These are phyloP conservation scores for Oreochromis mossambicus DNA, from an alignment of 2,797 vertebrate genomes.

Conservation along the genomic window DNA sequence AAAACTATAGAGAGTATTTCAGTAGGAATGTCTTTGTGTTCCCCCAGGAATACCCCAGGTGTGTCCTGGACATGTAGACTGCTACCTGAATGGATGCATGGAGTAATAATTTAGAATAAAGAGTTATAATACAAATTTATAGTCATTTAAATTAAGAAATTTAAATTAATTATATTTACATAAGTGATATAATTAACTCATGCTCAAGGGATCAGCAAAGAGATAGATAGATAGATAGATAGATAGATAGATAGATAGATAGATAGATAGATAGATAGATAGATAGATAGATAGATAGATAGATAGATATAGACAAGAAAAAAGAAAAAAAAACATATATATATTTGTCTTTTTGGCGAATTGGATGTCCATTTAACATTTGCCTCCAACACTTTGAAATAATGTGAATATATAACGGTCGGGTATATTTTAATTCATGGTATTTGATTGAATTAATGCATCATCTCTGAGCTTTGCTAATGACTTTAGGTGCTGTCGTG, in stretches of 20 bases:
- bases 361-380: not conserved
- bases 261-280: not conserved
- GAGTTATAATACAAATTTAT: not conserved
- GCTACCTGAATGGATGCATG: not conserved
- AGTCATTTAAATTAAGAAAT: not conserved
- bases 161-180: not conserved
- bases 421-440: not conserved
- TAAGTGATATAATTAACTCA: not conserved
- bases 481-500: conserved; percentile 37
- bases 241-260: not conserved
- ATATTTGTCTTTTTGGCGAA: not conserved
- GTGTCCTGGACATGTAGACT: not conserved
- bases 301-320: not conserved
- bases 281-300: not conserved
- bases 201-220: not conserved
- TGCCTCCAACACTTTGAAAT: not conserved
- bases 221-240: not conserved
- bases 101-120: not conserved
- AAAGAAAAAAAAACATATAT: not conserved
- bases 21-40: not conserved
- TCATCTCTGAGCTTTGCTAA: conserved; percentile 47
- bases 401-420: not conserved
- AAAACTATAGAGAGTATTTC: not conserved
- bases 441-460: conserved; percentile 53
- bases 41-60: not conserved